Evolutionary conservation across 2,888 invertebrate genomes (phyloP).

Genomic region (Buathra laborator): DNA sequence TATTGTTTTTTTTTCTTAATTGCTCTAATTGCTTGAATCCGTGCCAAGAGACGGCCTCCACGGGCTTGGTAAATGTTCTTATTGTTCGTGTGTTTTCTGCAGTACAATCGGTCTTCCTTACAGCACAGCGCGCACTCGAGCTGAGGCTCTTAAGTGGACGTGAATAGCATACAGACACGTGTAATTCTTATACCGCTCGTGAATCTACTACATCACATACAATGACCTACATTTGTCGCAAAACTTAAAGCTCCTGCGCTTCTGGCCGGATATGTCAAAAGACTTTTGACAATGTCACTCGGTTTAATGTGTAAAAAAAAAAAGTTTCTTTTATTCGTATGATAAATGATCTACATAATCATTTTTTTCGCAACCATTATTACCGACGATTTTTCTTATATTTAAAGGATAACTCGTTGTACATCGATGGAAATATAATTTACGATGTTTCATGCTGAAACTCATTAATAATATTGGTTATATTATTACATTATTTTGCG

Average conservation of each 20-base stretch:
- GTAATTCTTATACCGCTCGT: background rate
- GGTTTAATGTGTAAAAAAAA: background rate
- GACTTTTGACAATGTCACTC: constrained; percentile 11
- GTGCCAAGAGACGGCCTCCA: constrained; percentile 48
- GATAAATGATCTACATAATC: background rate
- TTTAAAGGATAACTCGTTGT: background rate
- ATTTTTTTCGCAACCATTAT: constrained; percentile 1
- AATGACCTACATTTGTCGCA: constrained; percentile 32
- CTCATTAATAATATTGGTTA: too few species aligned
- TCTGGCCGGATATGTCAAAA: background rate
- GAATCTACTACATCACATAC: constrained; percentile 26
- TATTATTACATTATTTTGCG: too few species aligned
- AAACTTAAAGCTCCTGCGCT: constrained; percentile 9
- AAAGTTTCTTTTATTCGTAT: background rate
- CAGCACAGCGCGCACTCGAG: constrained; percentile 5
- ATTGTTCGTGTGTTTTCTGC: constrained; percentile 19
- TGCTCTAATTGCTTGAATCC: constrained; percentile 62
- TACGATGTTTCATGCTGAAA: too few species aligned
- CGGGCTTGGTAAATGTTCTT: constrained; percentile 22
- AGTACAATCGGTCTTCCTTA: background rate
- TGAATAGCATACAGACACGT: constrained; percentile 43
- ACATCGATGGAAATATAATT: background rate
- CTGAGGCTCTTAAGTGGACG: constrained; percentile 27
- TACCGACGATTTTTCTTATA: background rate
- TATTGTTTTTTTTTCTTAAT: constrained; percentile 39